Percentiles rank a stretch among this genome's conserved stretches.
phyloP scores from a whole-genome alignment of 2,888 invertebrate species.

The Agrotis clavis region DNA sequence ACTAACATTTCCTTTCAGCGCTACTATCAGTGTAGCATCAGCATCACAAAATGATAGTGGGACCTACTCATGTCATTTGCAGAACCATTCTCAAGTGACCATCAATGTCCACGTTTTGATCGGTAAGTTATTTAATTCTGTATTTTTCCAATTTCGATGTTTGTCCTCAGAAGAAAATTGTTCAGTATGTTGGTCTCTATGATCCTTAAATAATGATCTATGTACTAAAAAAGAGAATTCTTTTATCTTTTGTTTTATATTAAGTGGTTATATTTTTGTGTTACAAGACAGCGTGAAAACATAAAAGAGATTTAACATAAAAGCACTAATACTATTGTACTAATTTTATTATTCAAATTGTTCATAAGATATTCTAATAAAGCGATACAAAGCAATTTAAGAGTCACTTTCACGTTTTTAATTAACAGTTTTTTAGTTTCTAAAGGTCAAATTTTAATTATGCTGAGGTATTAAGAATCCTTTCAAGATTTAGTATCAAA shows the following conservation, averaged over 20 bases:
- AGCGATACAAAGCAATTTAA: background rate
- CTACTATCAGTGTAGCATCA: conserved; percentile 88
- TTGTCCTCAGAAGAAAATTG: no score
- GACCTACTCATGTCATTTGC: conserved; percentile 92
- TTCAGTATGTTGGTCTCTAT: no score
- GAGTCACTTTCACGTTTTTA: background rate
- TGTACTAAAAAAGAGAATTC: no score
- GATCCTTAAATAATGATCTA: no score
- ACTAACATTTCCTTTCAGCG: conserved; percentile 72
- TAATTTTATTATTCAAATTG: background rate
- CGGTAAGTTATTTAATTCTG: conserved; percentile 85
- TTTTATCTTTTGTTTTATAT: no score
- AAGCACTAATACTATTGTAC: background rate
- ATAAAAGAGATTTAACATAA: background rate
- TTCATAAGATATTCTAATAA: background rate
- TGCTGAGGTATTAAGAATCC: background rate
- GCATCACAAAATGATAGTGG: conserved; percentile 93
- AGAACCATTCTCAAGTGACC: conserved; percentile 92
- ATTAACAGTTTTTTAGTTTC: background rate
- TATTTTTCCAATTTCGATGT: no score
- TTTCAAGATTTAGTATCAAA: conserved; percentile 9
- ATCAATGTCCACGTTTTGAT: conserved; percentile 93
- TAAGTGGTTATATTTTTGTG: background rate
- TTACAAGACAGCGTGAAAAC: background rate
- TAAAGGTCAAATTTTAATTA: background rate